Evolutionary conservation across 2,888 invertebrate species (phyloP), one percentile per base, ranked within the genome.

Genomic region (Ectobius pallidus): DNA sequence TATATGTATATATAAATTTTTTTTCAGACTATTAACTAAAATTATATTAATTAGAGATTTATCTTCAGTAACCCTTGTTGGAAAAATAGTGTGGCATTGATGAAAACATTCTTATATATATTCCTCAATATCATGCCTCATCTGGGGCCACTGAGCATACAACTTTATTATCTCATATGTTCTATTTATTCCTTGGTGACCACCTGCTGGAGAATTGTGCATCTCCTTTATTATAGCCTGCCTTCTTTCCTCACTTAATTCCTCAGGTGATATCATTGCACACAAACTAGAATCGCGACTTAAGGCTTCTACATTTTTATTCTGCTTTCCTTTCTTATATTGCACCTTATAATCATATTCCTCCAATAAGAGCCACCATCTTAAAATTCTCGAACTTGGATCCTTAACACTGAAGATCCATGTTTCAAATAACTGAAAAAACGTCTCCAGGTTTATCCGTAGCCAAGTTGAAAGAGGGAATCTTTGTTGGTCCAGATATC

Each of bases 331-430:
- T n/a, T n/a, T 18, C n/a, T 49, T 49, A 22, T 49, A 49, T 7
- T 16, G 16, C 7, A 49, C 20, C 20, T 18, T 20, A 22, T 49
- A 49, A 7, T 49, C 18, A 9, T 49, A 49, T n/a, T 49, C 49
- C 20, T 49, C 49, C 18, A 49, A 69, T 14, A 34, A n/a, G 4
- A 75, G 6, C 34, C 52, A 18, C 71, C 73, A 71, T 27, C 73
- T 52, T 16, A 65, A 22, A 6, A 73, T 20, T 27, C 73, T 14
- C 2, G 72, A 70, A 4, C 67, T 58, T 11, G 44, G 69, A 44
- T 75, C 71, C 27, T 70, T 74, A 3, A 52, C n/a, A n/a, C n/a
- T n/a, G n/a, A n/a, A n/a, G n/a, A n/a, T n/a, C n/a, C n/a, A n/a
- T n/a, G n/a, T n/a, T n/a, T n/a, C n/a, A n/a, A n/a, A n/a, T n/a